These are phyloP conservation scores for Cyphomyrus plagiostoma DNA, from an alignment of 2,113 vertebrate genomes.

Conservation along the genomic window DNA sequence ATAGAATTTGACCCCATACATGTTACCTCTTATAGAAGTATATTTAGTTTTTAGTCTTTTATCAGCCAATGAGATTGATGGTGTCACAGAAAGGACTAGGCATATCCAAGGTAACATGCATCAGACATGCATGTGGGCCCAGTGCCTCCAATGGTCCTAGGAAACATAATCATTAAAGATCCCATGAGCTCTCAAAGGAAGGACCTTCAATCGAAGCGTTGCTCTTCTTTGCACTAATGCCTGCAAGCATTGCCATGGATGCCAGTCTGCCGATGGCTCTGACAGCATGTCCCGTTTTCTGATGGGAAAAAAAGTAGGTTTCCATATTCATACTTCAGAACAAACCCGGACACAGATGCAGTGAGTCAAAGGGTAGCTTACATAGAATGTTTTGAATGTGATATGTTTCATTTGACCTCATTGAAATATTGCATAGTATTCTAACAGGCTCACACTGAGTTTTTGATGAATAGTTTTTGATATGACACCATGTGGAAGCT, in stretches of 20 bases:
- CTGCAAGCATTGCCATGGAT: constrained; percentile 97
- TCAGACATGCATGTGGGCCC: not conserved
- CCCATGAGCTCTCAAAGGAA: not conserved
- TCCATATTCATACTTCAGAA: not conserved
- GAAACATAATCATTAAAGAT: not conserved
- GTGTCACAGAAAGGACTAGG: not conserved
- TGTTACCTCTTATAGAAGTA: not conserved
- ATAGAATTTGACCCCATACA: not conserved
- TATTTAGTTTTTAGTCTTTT: not conserved
- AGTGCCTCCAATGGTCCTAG: not conserved
- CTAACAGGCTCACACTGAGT: not conserved
- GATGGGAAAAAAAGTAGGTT: constrained; percentile 38
- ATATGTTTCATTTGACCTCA: not conserved
- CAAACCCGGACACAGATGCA: not conserved
- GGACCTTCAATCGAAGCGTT: constrained; percentile 80
- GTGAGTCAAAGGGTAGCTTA: not conserved
- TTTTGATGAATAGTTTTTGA: not conserved
- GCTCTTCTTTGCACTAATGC: constrained; percentile 87
- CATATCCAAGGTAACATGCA: not conserved
- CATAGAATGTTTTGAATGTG: not conserved
- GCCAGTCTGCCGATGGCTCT: constrained; percentile 91
- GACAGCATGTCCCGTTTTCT: constrained; percentile 97
- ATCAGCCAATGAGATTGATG: not conserved
- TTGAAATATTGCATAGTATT: not conserved
- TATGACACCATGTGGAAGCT: not conserved